A percentile compares a stretch with the other conserved stretches of the same genome.
Evolutionary conservation across 2,888 invertebrate genomes (phyloP).

Genomic region (Coleophora deauratella): DNA sequence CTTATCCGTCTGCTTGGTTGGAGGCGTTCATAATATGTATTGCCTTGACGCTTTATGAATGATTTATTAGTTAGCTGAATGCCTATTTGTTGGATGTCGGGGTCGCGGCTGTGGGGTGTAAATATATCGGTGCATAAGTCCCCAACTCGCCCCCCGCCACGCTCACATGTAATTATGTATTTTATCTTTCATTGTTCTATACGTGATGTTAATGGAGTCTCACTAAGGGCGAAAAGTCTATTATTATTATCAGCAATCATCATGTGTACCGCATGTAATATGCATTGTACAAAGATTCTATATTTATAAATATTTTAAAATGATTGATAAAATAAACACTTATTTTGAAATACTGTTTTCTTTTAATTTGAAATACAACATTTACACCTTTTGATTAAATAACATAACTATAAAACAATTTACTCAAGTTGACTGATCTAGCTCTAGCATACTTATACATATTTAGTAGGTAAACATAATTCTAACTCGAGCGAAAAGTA

Average conservation of each 20-base stretch:
- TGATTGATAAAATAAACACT: slow-evolving; percentile 71
- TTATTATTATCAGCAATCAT: slow-evolving; percentile 34
- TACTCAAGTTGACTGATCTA: too few species aligned
- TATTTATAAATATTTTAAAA: slow-evolving; percentile 70
- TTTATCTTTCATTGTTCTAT: slow-evolving; percentile 24
- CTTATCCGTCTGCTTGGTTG: slow-evolving; percentile 40
- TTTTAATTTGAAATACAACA: slow-evolving; percentile 12
- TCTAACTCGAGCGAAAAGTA: too few species aligned
- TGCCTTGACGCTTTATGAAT: slow-evolving; percentile 27
- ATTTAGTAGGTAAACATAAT: neutral
- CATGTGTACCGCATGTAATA: slow-evolving; percentile 51
- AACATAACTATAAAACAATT: neutral
- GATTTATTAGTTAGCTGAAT: slow-evolving; percentile 25
- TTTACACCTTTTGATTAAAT: neutral
- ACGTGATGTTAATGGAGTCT: slow-evolving; percentile 42
- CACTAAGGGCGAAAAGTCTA: slow-evolving; percentile 25
- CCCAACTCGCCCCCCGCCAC: slow-evolving; percentile 12
- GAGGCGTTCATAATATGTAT: slow-evolving; percentile 34
- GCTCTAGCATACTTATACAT: too few species aligned
- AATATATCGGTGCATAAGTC: slow-evolving; percentile 19
- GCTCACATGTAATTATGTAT: slow-evolving; percentile 1
- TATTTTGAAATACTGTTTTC: slow-evolving; percentile 59
- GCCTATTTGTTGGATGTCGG: slow-evolving; percentile 23
- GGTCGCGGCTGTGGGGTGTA: slow-evolving; percentile 27
- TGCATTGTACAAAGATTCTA: slow-evolving; percentile 69